Evolutionary conservation across 2,797 vertebrate species (phyloP).

Genomic region (Xerus rutilus): DNA sequence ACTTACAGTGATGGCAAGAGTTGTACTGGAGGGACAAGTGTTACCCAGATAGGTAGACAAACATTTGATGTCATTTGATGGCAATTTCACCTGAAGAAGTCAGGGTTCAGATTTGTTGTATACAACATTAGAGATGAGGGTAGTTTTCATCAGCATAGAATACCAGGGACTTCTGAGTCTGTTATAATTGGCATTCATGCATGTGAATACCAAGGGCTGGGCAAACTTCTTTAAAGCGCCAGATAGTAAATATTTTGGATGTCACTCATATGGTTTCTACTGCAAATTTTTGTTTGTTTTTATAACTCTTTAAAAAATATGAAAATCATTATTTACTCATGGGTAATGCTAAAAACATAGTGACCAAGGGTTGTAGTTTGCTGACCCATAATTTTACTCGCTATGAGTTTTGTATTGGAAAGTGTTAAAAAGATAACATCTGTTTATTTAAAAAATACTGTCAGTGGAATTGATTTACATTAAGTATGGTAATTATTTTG

Average conservation of each 20-base stretch:
- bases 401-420: slow-evolving; percentile 45
- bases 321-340: slow-evolving; percentile 28
- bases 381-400: background rate
- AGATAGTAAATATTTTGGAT: slow-evolving; percentile 41
- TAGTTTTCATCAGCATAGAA: background rate
- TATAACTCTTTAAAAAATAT: slow-evolving; percentile 15
- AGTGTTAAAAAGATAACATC: slow-evolving; percentile 25
- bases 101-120: background rate
- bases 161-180: background rate
- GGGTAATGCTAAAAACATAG: background rate
- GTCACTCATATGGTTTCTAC: background rate
- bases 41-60: background rate
- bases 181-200: slow-evolving; percentile 3
- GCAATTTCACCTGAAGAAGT: background rate
- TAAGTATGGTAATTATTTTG: slow-evolving; percentile 52
- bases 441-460: slow-evolving; percentile 41
- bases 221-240: slow-evolving; percentile 32
- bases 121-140: background rate
- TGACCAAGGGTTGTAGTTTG: background rate
- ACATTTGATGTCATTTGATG: background rate
- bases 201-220: background rate
- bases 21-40: background rate
- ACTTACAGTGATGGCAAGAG: background rate
- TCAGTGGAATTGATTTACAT: slow-evolving; percentile 35
- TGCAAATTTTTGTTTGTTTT: slow-evolving; percentile 26